Evolutionary conservation across 2,113 vertebrate species (phyloP), one percentile per base, ranked within the genome.

Genomic region (Hymenochirus boettgeri): DNA sequence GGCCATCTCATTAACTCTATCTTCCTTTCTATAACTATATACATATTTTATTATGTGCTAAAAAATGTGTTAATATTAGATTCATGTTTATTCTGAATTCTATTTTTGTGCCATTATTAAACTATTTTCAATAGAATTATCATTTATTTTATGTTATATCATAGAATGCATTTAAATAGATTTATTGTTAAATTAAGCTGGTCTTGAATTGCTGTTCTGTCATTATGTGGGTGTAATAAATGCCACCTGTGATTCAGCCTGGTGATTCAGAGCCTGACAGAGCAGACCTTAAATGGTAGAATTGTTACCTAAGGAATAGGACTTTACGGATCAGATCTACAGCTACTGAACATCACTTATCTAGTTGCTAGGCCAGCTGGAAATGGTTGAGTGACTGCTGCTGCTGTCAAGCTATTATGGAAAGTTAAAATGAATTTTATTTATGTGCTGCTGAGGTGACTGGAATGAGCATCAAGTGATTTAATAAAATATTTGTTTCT

Each of bases 171-270:
- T n/a, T n/a, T n/a, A n/a, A n/a, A n/a, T n/a, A n/a, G n/a, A 39
- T 62, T 59, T 59, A 70, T 75, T 71, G 72, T 77, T 31, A 35
- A 71, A 65, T 66, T 65, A 65, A 50, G 61, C 52, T 46, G n/a
- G 1, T 61, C 61, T 51, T 1, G 2, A 1, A 1, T 53, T 52
- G 12, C 51, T 1, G 1, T 60, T 12, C 9, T 48, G 70, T 65
- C 26, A 10, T 67, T 46, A 69, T 46, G 9, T 56, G 45, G 7
- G 27, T 26, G 33, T 56, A 29, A 56, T 52, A 69, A 57, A 37
- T 42, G 21, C 9, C 59, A 19, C 50, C 58, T 61, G 10, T 53
- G 7, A 39, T 1, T 1, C 23, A n/a, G 0, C 3, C 56, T 18
- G 51, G 0, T 37, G 62, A 45, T 42, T 73, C 0, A 19, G 21